Base-by-base conservation (phyloP, 2,888 invertebrate genomes). In the Drosophila melanosoma region DNA sequence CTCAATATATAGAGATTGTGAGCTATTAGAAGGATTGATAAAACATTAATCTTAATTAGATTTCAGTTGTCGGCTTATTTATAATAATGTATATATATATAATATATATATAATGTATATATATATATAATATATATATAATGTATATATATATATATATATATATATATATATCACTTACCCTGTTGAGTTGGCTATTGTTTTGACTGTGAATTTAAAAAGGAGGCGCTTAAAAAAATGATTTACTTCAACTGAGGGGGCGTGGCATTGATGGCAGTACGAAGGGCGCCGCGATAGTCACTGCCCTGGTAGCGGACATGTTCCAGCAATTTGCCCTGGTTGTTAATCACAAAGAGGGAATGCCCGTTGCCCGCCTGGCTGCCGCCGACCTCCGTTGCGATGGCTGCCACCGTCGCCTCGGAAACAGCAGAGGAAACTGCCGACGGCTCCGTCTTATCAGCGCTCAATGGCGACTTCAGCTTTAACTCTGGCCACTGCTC, bases 241-340 rank as follows among this genome's bases (percentile, higher is more conserved):
- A 4, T 1, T 8, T 45, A 45, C 23, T 23, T 20, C 8, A 26
- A 23, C 4, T 36, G 17, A 7, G 17, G 36, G 8, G 58, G 66
- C 38, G 15, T 51, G 12, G 38, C 20, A 45, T 36, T 61, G 20
- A 71, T 54, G 40, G 69, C 68, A 33, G 74, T 58, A 6, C 70
- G 69, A 7, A 83, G 68, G 2, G 82, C 83, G 15, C 26, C 11
- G 15, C 83, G 87, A 49, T 87, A 82, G 52, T 83, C 86, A 32
- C 35, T 53, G 33, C 87, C 83, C 49, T 71, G 67, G 54, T 74
- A 87, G 6, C 76, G 72, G 23, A 83, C 52, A 54, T 79, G 84
- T 57, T 87, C 79, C 79, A 83, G 36, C 15, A 87, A 2, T 0
- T 54, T 52, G 0, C 85, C 79, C 7, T 73, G 49, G 40, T 57